These are phyloP conservation scores for Podarcis cretensis DNA, from an alignment of 2,113 vertebrate species.

Conservation along the genomic window DNA sequence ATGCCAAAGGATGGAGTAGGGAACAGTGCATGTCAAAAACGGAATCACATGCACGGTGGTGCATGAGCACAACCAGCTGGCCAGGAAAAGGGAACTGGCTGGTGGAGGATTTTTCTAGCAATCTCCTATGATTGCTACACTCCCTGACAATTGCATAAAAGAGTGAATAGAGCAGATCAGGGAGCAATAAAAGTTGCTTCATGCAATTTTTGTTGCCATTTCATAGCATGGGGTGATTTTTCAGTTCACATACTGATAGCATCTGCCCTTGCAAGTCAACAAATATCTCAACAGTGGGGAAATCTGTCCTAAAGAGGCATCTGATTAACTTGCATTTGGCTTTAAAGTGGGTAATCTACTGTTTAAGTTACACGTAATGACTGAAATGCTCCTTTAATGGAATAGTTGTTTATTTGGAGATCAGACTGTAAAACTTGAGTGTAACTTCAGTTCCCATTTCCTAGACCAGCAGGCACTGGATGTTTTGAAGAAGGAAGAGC, in stretches of 20 bases:
- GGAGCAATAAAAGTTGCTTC: not conserved
- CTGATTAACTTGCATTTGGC: not conserved
- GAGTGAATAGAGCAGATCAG: rapidly evolving
- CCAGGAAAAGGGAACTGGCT: not conserved
- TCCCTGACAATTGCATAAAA: not conserved
- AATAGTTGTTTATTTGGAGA: not conserved
- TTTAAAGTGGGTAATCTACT: not conserved
- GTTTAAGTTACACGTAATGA: not conserved
- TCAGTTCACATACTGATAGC: conserved; percentile 3
- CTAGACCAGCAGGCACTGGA: not conserved
- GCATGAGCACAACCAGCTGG: conserved; percentile 24
- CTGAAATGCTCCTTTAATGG: not conserved
- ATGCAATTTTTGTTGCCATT: not conserved
- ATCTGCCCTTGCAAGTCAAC: not conserved
- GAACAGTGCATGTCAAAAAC: not conserved
- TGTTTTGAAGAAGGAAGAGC: not conserved
- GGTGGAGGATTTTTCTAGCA: conserved; percentile 6
- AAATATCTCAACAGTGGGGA: not conserved
- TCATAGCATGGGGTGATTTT: not conserved
- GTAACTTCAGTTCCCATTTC: not conserved
- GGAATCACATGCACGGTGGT: not conserved
- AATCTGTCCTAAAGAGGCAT: not conserved
- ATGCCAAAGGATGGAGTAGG: not conserved
- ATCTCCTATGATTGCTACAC: conserved; percentile 6
- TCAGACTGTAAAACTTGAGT: not conserved